phyloP scores from a whole-genome alignment of 2,888 invertebrate species.

The Argyresthia albistria region DNA sequence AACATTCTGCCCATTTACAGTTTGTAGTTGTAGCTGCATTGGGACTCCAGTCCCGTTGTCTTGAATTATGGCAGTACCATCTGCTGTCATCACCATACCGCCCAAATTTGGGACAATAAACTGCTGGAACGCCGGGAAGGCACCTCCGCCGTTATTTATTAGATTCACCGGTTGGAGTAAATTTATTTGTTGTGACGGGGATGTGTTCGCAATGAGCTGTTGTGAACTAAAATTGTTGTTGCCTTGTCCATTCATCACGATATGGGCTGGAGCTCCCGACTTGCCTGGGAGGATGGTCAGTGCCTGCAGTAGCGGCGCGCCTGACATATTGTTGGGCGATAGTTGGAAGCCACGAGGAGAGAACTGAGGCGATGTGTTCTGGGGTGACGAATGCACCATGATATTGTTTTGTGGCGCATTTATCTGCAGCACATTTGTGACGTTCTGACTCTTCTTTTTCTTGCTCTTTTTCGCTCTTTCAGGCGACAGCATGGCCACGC shows the following conservation, averaged over 20 bases:
- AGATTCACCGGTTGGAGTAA: conserved; percentile 87
- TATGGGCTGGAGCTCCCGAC: conserved; percentile 79
- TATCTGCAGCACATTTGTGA: conserved; percentile 80
- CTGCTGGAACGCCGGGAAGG: conserved; percentile 85
- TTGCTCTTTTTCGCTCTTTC: conserved; percentile 77
- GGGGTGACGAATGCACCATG: conserved; percentile 67
- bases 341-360: conserved; percentile 84
- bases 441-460: conserved; percentile 84
- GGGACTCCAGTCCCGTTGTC: conserved; percentile 78
- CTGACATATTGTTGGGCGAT: conserved; percentile 77
- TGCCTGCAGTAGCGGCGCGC: conserved; percentile 81
- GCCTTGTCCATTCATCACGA: conserved; percentile 83
- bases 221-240: conserved; percentile 76
- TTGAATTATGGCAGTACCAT: conserved; percentile 83
- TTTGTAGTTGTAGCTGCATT: conserved; percentile 84
- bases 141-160: conserved; percentile 78
- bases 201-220: conserved; percentile 76
- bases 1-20: conserved; percentile 84
- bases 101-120: conserved; percentile 86
- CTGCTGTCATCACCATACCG: conserved; percentile 88
- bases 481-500: conserved; percentile 75
- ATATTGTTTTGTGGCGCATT: conserved; percentile 77
- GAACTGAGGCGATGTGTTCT: conserved; percentile 68
- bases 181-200: conserved; percentile 77
- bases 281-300: conserved; percentile 84